Evolutionary conservation across 2,888 invertebrate species (phyloP), one percentile per base, ranked within the genome.

Genomic region (Andrena bicolor): DNA sequence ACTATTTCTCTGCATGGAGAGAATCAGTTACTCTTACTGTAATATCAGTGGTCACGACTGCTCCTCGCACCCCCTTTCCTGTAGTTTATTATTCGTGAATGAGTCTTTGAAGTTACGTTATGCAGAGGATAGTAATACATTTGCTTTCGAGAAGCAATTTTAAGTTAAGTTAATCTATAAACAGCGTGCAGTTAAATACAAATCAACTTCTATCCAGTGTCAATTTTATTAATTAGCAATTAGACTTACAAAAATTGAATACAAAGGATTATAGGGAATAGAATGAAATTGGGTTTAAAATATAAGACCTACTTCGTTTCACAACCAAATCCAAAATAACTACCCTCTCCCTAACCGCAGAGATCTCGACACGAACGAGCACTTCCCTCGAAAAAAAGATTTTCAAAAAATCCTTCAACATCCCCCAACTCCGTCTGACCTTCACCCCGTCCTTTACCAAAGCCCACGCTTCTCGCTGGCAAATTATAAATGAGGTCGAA

Each of bases 11-110:
- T 6, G 20, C 66, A 23, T 30, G 13, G 23, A 23, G 32, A 69
- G 28, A 35, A 66, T 68, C 32, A 26, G 28, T 64, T 26, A 61
- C 51, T 49, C 23, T 56, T 68, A 78, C 68, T 63, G 65, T 48
- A 48, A 53, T 68, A 60, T 28, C 48, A 6, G 28, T 35, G 23
- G n/a, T 23, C 7, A n/a, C 16, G 26, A 4, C 13, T 30, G n/a
- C 13, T 16, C 28, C 26, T 41, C 28, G 28, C 56, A 13, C 23
- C 23, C 13, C 16, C 13, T 23, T 48, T 35, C 4, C 13, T 16
- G 28, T 41, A 20, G n/a, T 20, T 7, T 28, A 13, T 35, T 26
- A n/a, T n/a, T 5, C 13, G 3, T 28, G 26, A 35, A 35, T 35
- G n/a, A n/a, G 58, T 41, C 20, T 16, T 58, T 13, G 20, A 8